Evolutionary conservation across 2,113 vertebrate genomes (phyloP).

Genomic region (Oenanthe melanoleuca): DNA sequence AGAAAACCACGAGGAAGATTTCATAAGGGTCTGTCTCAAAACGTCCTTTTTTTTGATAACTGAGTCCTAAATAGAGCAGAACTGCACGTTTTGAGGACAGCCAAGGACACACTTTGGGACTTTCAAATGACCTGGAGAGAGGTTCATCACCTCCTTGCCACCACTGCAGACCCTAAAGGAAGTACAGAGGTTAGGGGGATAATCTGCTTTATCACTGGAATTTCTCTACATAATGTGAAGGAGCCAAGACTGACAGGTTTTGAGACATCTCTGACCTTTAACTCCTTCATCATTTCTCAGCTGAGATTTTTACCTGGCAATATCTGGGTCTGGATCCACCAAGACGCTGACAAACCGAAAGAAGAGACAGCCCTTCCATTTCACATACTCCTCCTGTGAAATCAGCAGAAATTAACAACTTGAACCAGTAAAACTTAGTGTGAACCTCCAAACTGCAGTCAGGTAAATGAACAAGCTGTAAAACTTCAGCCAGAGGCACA

Average conservation of each 20-base stretch:
- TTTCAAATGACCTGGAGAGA: not conserved
- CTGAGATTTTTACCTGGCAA: constrained; percentile 82
- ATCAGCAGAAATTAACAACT: not conserved
- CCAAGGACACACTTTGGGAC: not conserved
- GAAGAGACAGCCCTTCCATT: constrained; percentile 94
- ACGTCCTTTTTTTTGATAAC: not conserved
- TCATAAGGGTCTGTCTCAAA: not conserved
- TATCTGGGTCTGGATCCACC: constrained; percentile 84
- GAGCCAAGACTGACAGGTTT: not conserved
- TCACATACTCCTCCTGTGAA: constrained; percentile 92
- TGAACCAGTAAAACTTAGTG: not conserved
- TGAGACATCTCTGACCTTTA: not conserved
- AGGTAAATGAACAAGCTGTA: not conserved
- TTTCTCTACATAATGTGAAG: not conserved
- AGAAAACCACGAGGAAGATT: not conserved
- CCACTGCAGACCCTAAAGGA: not conserved
- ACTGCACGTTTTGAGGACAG: not conserved
- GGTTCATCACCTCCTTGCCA: not conserved
- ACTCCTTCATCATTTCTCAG: not conserved
- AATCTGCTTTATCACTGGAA: not conserved
- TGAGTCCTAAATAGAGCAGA: not conserved
- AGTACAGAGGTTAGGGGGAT: not conserved
- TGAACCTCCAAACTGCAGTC: not conserved
- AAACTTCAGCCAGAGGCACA: not conserved
- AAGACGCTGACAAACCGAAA: constrained; percentile 86